Evolutionary conservation across 1,140 invertebrate genomes (phyloP).

Genomic region (Papilio helenus): DNA sequence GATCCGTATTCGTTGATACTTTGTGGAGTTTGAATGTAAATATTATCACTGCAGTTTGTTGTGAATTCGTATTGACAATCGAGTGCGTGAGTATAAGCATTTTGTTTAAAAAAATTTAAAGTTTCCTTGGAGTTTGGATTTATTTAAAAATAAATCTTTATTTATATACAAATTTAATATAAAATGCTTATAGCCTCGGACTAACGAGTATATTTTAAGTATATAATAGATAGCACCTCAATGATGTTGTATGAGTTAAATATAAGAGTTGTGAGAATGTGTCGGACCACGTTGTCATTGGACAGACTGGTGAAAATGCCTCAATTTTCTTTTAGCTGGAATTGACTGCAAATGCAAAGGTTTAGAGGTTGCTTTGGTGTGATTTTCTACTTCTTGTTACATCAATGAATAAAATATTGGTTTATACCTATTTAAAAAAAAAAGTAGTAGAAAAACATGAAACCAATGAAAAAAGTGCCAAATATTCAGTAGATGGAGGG

Average conservation of each 20-base stretch:
- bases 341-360: conserved; percentile 42
- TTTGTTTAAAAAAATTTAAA: background rate
- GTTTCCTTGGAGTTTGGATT: background rate
- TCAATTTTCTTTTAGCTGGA: conserved; percentile 59
- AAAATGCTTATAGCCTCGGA: conserved; percentile 31
- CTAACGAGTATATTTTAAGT: conserved; percentile 27
- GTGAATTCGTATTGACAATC: conserved; percentile 56
- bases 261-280: conserved; percentile 9
- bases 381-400: conserved; percentile 48
- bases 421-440: background rate
- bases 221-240: conserved; percentile 1
- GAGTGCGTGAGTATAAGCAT: conserved; percentile 35
- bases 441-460: conserved; percentile 49
- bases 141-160: background rate
- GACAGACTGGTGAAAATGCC: conserved; percentile 65
- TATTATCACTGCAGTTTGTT: conserved; percentile 69
- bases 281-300: conserved; percentile 50
- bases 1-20: conserved; percentile 57
- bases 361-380: conserved; percentile 42
- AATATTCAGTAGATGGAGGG: conserved; percentile 73
- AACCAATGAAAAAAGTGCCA: conserved; percentile 67
- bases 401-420: background rate
- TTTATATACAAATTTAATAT: background rate
- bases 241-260: conserved; percentile 15
- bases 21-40: conserved; percentile 64